These are phyloP conservation scores for Siniperca obscura DNA, from an alignment of 2,797 vertebrate species.

Conservation along the genomic window DNA sequence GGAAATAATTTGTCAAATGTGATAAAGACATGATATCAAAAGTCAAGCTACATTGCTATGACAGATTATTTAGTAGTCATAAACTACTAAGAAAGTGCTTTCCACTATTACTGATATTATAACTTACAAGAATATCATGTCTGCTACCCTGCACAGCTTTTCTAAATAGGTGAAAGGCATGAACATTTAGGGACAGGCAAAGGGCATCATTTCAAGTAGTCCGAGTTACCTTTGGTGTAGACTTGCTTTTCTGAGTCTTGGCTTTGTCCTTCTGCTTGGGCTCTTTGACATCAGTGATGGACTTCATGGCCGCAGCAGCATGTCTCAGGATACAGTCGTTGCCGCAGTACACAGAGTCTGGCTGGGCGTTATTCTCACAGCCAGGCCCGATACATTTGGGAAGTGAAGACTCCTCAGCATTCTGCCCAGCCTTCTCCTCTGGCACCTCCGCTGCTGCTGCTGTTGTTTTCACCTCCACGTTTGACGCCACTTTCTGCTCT, in stretches of 20 bases:
- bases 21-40: slow-evolving; percentile 1
- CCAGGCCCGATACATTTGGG: slow-evolving; percentile 96
- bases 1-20: neutral
- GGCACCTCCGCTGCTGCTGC: slow-evolving; percentile 3
- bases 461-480: slow-evolving; percentile 74
- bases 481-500: slow-evolving; percentile 70
- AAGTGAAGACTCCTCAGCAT: slow-evolving; percentile 79
- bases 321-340: slow-evolving; percentile 96
- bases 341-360: slow-evolving; percentile 97
- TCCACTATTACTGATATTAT: neutral
- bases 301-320: slow-evolving; percentile 95
- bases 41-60: neutral
- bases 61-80: neutral
- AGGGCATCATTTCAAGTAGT: slow-evolving; percentile 41
- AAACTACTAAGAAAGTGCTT: neutral
- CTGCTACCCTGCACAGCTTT: neutral
- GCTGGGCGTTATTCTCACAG: slow-evolving; percentile 91
- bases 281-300: slow-evolving; percentile 92
- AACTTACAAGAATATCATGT: neutral
- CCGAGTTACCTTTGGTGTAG: slow-evolving; percentile 88
- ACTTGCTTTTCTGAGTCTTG: slow-evolving; percentile 87
- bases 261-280: slow-evolving; percentile 86
- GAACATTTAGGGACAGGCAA: slow-evolving; percentile 31
- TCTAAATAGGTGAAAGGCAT: neutral
- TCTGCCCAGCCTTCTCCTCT: slow-evolving; percentile 44